Base-by-base conservation (phyloP, 2,797 vertebrate species). In the Varecia variegata region DNA sequence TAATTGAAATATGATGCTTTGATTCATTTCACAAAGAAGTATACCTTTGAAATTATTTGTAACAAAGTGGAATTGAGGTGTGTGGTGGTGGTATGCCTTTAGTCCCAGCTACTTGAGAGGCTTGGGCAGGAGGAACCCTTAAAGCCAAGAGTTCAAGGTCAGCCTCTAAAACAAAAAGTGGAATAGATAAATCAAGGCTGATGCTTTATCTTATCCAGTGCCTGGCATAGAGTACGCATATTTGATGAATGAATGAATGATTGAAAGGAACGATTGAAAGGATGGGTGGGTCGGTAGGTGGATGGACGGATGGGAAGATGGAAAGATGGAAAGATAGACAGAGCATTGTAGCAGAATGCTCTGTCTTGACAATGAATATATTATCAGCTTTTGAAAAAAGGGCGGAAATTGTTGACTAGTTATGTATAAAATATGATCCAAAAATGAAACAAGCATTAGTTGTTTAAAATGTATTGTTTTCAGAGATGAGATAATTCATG, bases 11-110 rank as follows among this genome's bases (percentile, higher is more conserved):
- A 94, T 93, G 76, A 83, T 96, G 79, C 90, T 97, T 95, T 97
- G 88, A 90, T 97, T 95, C 94, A 96, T 96, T 50, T 98, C 97
- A 98, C 93, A 98, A 98, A 84, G 67, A 76, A 47, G 94, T 96
- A 60, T 98, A 96, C 97, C 94, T 97, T 97, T 98, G 97, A 98
- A 97, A 98, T 98, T 90, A 86, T 82, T 25, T 0, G 35, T 88
- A 97, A 56, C 76, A 93, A 95, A 96, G 25, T 92, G 58, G 89
- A 96, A 93, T 86, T 71, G 62, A 90, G 27, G 54, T 56, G n/a
- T 23, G 4, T 10, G n/a, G 23, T 35, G 50, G 21, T 38, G n/a
- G 76, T 68, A 20, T 6, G 10, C 50, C 21, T 56, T 2, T 23
- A 23, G 20, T 68, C 14, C n/a, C 35, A 25, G 13, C 50, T 79